These are phyloP conservation scores for Galeopterus variegatus DNA, from an alignment of 2,113 vertebrate species.

Conservation along the genomic window DNA sequence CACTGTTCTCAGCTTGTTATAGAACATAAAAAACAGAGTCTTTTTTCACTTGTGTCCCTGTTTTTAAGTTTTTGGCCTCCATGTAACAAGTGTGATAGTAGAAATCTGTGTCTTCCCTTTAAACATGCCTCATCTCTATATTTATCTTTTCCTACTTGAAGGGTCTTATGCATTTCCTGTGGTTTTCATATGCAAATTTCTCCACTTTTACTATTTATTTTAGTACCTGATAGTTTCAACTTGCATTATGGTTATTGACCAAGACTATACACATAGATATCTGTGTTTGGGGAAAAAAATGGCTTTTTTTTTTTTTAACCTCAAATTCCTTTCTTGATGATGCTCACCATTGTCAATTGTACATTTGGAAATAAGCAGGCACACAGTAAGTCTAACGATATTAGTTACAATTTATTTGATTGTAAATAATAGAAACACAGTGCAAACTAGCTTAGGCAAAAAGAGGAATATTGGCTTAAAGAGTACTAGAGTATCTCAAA, in stretches of 20 bases:
- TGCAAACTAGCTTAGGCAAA: neutral
- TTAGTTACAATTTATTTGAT: neutral
- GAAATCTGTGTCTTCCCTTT: neutral
- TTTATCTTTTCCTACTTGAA: neutral
- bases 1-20: neutral
- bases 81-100: neutral
- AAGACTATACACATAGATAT: neutral
- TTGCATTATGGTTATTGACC: neutral
- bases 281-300: neutral
- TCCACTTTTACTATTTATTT: neutral
- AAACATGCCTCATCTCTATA: neutral
- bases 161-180: neutral
- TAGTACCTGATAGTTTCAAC: neutral
- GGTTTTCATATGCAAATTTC: neutral
- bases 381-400: neutral
- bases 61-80: neutral
- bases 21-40: neutral
- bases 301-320: neutral
- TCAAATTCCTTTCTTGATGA: neutral
- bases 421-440: slow-evolving; percentile 3
- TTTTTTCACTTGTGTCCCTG: neutral
- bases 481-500: neutral
- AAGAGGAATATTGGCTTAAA: neutral
- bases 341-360: neutral
- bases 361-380: neutral